Percentiles rank a stretch among this genome's conserved stretches.
These are phyloP conservation scores for Nymphalis io DNA, from an alignment of 1,140 invertebrate genomes.

Conservation along the genomic window DNA sequence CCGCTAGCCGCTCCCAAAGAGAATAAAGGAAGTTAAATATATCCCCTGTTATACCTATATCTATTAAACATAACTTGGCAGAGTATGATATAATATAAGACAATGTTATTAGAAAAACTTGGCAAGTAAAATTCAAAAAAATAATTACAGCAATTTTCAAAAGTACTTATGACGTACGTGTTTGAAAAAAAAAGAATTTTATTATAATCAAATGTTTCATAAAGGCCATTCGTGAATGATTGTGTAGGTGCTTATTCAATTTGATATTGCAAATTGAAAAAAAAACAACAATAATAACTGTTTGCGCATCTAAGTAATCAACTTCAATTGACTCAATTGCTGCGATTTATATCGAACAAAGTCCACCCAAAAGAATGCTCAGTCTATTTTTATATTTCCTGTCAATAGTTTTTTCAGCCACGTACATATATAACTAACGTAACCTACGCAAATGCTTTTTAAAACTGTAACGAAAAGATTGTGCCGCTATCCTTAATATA, in stretches of 20 bases:
- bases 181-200: too few species aligned
- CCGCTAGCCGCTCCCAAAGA: constrained; percentile 36
- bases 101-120: constrained; percentile 18
- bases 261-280: neutral
- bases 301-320: constrained; percentile 12
- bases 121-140: constrained; percentile 15
- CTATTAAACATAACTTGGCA: constrained; percentile 26
- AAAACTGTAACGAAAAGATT: neutral
- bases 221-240: neutral
- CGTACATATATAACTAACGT: neutral
- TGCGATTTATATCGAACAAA: constrained; percentile 27
- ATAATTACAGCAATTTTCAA: too few species aligned
- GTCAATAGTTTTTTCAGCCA: constrained; percentile 5
- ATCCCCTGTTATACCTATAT: constrained; percentile 28
- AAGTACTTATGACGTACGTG: too few species aligned
- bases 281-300: constrained; percentile 2
- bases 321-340: constrained; percentile 22
- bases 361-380: constrained; percentile 22
- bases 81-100: constrained; percentile 6
- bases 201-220: neutral
- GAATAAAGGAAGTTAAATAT: constrained; percentile 54
- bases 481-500: too few species aligned
- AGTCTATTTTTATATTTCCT: constrained; percentile 23
- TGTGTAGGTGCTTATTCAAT: neutral
- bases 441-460: neutral